Conservation (phyloP, 2,797 vertebrate species). For the Orientallactaga sibirica region DNA sequence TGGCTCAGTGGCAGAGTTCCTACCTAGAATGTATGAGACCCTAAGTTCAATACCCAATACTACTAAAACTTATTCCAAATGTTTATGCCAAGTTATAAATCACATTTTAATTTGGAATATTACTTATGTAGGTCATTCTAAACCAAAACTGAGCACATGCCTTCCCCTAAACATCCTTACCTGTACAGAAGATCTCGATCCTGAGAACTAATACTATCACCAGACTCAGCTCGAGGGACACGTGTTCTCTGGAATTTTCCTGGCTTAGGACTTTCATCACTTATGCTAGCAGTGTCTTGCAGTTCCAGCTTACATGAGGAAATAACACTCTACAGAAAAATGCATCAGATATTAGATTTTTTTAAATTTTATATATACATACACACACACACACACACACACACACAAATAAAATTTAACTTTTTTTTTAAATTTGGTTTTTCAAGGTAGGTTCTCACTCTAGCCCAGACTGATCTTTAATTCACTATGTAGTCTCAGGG, state of each 20-base stretch:
- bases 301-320: conserved; percentile 90
- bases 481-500: too few relatives aligned
- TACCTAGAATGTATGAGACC: background rate
- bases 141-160: background rate
- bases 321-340: conserved; percentile 82
- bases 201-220: conserved; percentile 90
- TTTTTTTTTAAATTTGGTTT: too few relatives aligned
- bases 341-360: background rate
- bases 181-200: conserved; percentile 94
- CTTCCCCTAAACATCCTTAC: conserved; percentile 83
- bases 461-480: too few relatives aligned
- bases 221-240: conserved; percentile 88
- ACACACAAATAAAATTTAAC: too few relatives aligned
- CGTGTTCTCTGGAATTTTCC: conserved; percentile 91
- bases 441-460: too few relatives aligned
- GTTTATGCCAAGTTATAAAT: background rate
- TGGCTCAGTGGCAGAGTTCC: background rate
- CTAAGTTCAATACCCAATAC: background rate
- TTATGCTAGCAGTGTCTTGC: conserved; percentile 84
- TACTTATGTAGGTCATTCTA: background rate
- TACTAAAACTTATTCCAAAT: conserved; percentile 4
- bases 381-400: too few relatives aligned
- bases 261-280: conserved; percentile 87
- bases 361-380: background rate
- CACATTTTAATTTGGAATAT: background rate